Percentiles rank a stretch among this genome's conserved stretches.
These are phyloP conservation scores for Climacteris rufus DNA, from an alignment of 2,113 vertebrate genomes.

Conservation along the genomic window DNA sequence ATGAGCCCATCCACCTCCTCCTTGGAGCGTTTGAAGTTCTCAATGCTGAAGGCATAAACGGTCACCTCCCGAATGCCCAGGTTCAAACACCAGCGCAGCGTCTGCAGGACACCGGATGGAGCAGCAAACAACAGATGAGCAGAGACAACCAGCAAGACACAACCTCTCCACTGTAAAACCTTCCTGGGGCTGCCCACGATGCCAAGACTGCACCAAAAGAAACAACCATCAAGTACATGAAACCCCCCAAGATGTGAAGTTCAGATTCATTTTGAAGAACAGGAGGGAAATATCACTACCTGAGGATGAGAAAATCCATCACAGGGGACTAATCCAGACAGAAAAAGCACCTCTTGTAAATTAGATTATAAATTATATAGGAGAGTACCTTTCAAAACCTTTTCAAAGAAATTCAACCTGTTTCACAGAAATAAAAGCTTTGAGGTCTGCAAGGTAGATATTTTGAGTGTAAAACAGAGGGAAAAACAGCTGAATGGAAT, in stretches of 20 bases:
- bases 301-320: neutral
- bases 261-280: neutral
- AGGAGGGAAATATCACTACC: neutral
- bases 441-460: neutral
- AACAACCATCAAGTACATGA: neutral
- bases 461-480: neutral
- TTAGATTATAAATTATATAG: neutral
- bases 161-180: neutral
- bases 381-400: rapidly evolving
- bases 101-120: slow-evolving; percentile 66
- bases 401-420: neutral
- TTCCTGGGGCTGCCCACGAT: neutral
- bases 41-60: slow-evolving; percentile 97
- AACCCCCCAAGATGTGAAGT: neutral
- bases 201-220: neutral
- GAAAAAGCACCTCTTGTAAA: neutral
- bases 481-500: neutral
- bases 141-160: neutral
- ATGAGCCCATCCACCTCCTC: slow-evolving; percentile 95
- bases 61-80: slow-evolving; percentile 93
- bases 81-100: slow-evolving; percentile 92
- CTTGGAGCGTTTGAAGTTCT: slow-evolving; percentile 95
- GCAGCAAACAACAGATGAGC: neutral
- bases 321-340: neutral
- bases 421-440: neutral